A percentile compares a stretch with the other conserved stretches of the same genome.
These are phyloP conservation scores for Cuculus canorus DNA, from an alignment of 2,797 vertebrate genomes.

Conservation along the genomic window DNA sequence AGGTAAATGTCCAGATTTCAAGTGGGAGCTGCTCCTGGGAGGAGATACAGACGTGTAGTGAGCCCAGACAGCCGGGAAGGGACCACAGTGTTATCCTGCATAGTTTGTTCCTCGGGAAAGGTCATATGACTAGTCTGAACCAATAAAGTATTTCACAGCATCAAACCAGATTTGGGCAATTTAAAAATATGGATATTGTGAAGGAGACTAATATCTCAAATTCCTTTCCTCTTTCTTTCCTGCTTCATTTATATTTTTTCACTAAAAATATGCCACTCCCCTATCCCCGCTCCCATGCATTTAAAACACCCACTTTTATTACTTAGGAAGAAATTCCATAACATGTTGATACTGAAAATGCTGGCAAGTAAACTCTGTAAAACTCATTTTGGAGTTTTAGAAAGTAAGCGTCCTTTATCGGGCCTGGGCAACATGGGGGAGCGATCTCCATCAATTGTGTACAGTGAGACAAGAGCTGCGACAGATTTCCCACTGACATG, in stretches of 20 bases:
- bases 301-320: not conserved
- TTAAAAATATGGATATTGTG: not conserved
- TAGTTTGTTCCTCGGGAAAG: accelerated
- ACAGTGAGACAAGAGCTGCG: too few species aligned
- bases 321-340: not conserved
- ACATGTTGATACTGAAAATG: too few species aligned
- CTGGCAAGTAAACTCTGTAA: too few species aligned
- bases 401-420: too few species aligned
- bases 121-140: too few species aligned
- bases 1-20: accelerated
- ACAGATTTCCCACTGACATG: too few species aligned
- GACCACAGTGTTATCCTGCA: accelerated
- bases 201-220: not conserved
- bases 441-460: too few species aligned
- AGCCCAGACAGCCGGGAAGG: too few species aligned
- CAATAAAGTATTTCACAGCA: not conserved
- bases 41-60: accelerated
- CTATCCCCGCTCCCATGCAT: too few species aligned
- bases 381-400: too few species aligned
- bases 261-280: not conserved
- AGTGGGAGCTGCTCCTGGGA: not conserved
- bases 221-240: not conserved
- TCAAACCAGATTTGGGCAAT: not conserved
- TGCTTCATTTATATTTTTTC: not conserved
- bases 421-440: too few species aligned